A percentile compares a stretch with the other conserved stretches of the same genome.
Evolutionary conservation across 2,113 vertebrate genomes (phyloP).

Genomic region (Paraplagusia blochii): DNA sequence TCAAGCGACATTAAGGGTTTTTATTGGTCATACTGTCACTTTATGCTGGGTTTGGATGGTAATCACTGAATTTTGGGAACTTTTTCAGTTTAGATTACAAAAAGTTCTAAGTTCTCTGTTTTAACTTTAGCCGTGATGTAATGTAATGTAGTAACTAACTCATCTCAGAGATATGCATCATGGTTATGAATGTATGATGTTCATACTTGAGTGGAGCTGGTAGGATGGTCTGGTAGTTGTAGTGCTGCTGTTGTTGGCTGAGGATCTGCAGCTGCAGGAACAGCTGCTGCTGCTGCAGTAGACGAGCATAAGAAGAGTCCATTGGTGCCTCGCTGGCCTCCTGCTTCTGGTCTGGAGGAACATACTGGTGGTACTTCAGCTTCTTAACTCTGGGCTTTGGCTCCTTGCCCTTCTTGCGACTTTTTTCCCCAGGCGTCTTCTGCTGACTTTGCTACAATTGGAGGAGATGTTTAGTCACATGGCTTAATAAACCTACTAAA

Average conservation of each 20-base stretch:
- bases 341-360: constrained; percentile 95
- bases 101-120: too few relatives aligned
- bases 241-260: constrained; percentile 96
- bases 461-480: not conserved
- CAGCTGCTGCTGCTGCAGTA: constrained; percentile 97
- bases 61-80: too few relatives aligned
- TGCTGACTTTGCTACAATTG: constrained; percentile 88
- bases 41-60: too few relatives aligned
- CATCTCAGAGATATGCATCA: not conserved
- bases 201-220: constrained; percentile 69
- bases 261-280: constrained; percentile 98
- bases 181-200: constrained; percentile 42
- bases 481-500: not conserved
- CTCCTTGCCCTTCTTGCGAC: constrained; percentile 95
- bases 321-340: constrained; percentile 88
- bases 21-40: too few relatives aligned
- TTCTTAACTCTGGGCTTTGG: constrained; percentile 90
- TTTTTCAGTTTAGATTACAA: too few relatives aligned
- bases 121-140: too few relatives aligned
- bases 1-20: too few relatives aligned
- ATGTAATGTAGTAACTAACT: too few relatives aligned
- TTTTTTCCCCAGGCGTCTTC: constrained; percentile 87
- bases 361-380: constrained; percentile 97
- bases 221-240: constrained; percentile 71
- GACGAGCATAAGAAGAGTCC: constrained; percentile 95